Base-by-base conservation (phyloP, 2,888 invertebrate species). In the Sceliomorpha sp. region DNA sequence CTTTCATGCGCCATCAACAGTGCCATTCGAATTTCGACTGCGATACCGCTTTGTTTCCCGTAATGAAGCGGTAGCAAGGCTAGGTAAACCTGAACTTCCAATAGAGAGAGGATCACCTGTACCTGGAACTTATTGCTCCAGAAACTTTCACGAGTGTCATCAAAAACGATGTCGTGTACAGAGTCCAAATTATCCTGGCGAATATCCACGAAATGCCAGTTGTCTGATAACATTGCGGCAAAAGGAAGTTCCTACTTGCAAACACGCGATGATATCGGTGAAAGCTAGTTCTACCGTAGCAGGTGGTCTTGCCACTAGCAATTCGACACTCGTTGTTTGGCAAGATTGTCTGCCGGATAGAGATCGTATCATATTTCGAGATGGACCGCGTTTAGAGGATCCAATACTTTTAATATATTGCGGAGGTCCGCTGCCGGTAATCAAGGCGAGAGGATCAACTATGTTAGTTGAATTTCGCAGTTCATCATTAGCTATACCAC, bases 391-490 rank as follows among this genome's bases (percentile, higher is more conserved):
- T 27, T 93, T 94, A 8, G 94, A 95, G 84, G 95, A 96, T 89
- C 94, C 95, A 4, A 93, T 96, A 47, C 90, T 96, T 78, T 92
- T 96, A 70, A 93, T 95, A 86, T 96, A 96, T 89, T 97, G 97
- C 87, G 96, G 96, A 8, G 96, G 96, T 1, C 95, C 95, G 85
- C 89, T 96, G 82, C 96, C 96, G 1, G 91, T 93, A 70, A 94
- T 97, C 47, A 92, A 94, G 5, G 86, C 83, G 15, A 89, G 93
- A 32, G 95, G 96, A 0, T 92, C 95, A 3, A 94, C 94, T 81
- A 95, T 97, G 94, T 90, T 96, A 45, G 94, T 97, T 4, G 95
- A 96, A 48, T 96, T 97, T 86, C 94, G 94, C 86, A 96, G 96
- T 13, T 95, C 96, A 7, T 94, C 95, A 0, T 93, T 93, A 85